phyloP scores from a whole-genome alignment of 2,113 vertebrate species.

The Spermophilus dauricus region DNA sequence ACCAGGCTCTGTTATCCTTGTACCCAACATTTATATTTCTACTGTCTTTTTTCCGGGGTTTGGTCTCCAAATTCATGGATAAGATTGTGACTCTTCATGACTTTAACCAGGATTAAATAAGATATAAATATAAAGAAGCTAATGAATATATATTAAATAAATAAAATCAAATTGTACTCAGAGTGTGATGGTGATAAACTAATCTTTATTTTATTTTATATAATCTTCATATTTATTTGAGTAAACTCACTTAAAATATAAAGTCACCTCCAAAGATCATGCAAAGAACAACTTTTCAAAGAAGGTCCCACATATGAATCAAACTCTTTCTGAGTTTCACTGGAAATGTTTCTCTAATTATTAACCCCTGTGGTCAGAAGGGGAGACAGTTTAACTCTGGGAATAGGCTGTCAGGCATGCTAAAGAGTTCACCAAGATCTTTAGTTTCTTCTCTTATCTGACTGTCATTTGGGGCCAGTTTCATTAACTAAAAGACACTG shows the following conservation, averaged over 20 bases:
- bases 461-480: neutral
- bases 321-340: neutral
- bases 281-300: neutral
- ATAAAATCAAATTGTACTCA: neutral
- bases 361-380: neutral
- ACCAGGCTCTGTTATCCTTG: neutral
- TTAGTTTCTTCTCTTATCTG: conserved; percentile 11
- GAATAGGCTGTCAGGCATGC: neutral
- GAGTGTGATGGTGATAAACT: neutral
- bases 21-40: neutral
- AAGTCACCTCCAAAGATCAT: neutral
- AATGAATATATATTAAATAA: neutral
- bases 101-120: neutral
- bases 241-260: neutral
- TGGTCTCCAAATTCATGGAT: neutral
- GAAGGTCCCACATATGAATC: neutral
- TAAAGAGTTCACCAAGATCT: neutral
- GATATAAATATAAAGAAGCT: neutral
- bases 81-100: neutral
- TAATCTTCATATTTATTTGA: neutral
- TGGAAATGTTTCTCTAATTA: neutral
- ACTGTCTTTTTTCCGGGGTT: neutral
- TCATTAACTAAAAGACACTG: neutral
- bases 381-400: neutral
- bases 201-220: neutral